Evolutionary conservation across 1,140 invertebrate genomes (phyloP).

Genomic region (Scaptomyza graminum): DNA sequence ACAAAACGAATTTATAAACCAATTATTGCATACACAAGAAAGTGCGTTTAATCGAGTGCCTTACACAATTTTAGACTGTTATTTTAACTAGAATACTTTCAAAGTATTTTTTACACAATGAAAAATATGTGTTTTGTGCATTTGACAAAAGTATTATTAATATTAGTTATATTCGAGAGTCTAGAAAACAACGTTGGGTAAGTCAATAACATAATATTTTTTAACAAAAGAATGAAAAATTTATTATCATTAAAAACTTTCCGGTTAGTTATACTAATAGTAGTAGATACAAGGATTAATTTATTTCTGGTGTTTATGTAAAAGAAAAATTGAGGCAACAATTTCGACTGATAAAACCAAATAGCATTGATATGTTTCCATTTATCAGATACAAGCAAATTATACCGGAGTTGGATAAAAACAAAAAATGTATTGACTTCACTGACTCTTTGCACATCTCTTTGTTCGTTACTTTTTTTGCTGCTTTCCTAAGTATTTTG

Average conservation of each 20-base stretch:
- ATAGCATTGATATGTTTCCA: constrained; percentile 39
- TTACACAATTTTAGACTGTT: constrained; percentile 6
- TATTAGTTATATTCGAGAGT: constrained; percentile 40
- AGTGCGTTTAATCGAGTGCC: neutral
- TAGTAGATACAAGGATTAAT: constrained; percentile 38
- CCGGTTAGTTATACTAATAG: constrained; percentile 5
- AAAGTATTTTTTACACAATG: constrained; percentile 13
- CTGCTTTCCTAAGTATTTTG: neutral
- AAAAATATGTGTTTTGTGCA: constrained; percentile 19
- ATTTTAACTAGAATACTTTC: neutral
- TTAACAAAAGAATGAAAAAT: neutral
- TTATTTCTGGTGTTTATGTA: constrained; percentile 28
- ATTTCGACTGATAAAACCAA: constrained; percentile 22
- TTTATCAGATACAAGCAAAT: constrained; percentile 31
- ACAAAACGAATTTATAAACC: constrained; percentile 33
- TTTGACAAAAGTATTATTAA: constrained; percentile 38
- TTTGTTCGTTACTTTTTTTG: neutral
- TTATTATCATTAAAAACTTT: neutral
- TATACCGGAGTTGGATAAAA: constrained; percentile 1
- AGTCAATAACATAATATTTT: constrained; percentile 33
- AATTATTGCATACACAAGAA: constrained; percentile 24
- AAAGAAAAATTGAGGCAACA: constrained; percentile 5
- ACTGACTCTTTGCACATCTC: neutral
- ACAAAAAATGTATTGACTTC: constrained; percentile 1
- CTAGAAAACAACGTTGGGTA: constrained; percentile 35